A percentile compares a stretch with the other conserved stretches of the same genome.
Evolutionary conservation across 2,888 invertebrate genomes (phyloP).

Genomic region (Lasioglossum oenotherae): DNA sequence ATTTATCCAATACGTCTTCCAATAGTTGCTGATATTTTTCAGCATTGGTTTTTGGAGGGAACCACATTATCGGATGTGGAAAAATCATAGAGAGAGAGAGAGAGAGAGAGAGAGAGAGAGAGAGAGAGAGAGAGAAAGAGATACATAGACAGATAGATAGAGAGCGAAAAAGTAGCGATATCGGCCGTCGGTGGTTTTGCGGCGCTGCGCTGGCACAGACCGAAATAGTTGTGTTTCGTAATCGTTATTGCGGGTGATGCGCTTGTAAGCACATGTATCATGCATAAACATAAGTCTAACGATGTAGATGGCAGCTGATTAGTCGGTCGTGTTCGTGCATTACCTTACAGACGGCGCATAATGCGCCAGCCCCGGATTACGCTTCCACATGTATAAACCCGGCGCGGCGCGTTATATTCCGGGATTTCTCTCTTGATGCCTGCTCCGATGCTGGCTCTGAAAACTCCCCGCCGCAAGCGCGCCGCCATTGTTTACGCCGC

Average conservation of each 20-base stretch:
- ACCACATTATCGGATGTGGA: no score
- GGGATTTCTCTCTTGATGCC: constrained; percentile 9
- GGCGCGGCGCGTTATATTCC: constrained; percentile 5
- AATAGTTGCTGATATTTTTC: no score
- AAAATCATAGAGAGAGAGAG: no score
- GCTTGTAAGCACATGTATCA: constrained; percentile 43
- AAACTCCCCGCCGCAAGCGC: background rate
- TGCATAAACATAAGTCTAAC: constrained; percentile 60
- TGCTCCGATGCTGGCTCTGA: background rate
- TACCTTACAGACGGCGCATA: constrained; percentile 50
- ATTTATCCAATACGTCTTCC: no score
- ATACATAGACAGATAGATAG: background rate
- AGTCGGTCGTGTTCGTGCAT: constrained; percentile 49
- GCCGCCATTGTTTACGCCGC: constrained; percentile 66
- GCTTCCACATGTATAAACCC: constrained; percentile 22
- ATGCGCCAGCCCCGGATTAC: constrained; percentile 47
- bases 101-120: no score
- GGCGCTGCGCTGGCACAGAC: background rate
- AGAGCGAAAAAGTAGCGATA: background rate
- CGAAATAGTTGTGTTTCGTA: constrained; percentile 54
- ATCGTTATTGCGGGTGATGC: constrained; percentile 50
- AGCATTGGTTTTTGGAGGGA: no score
- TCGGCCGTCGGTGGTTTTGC: background rate
- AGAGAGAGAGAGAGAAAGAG: background rate
- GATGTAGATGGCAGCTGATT: constrained; percentile 62